Evolutionary conservation across 2,113 vertebrate species (phyloP).

Genomic region (Trinectes maculatus): DNA sequence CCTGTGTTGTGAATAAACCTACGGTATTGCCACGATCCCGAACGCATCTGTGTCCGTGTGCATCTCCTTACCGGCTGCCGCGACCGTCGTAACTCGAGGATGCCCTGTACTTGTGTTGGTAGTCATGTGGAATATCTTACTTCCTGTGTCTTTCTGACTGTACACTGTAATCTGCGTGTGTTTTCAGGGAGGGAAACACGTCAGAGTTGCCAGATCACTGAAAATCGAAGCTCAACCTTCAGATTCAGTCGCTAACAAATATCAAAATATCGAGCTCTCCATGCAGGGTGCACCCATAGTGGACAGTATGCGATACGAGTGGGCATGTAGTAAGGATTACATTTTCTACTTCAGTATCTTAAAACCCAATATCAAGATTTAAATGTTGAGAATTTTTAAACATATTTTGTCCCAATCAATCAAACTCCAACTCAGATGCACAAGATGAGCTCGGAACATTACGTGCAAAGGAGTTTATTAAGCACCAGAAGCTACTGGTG

Average conservation of each 20-base stretch:
- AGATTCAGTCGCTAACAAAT: not conserved
- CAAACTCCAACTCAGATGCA: no score
- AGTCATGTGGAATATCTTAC: not conserved
- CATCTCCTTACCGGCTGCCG: no score
- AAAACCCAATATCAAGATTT: no score
- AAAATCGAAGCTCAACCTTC: conserved; percentile 12
- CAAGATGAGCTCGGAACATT: not conserved
- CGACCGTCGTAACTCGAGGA: no score
- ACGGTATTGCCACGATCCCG: no score
- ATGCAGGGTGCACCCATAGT: rapidly evolving
- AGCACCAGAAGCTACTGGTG: no score
- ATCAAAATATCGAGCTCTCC: conserved; percentile 14
- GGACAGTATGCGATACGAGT: not conserved
- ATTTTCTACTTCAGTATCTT: not conserved
- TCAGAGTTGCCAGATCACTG: conserved; percentile 5
- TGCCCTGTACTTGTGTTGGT: no score
- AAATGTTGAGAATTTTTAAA: no score
- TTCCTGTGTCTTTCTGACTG: not conserved
- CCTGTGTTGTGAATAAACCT: no score
- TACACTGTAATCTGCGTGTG: not conserved
- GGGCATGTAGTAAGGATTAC: conserved; percentile 70
- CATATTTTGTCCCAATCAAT: no score
- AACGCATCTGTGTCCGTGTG: no score
- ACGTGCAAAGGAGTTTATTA: no score
- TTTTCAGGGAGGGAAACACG: conserved; percentile 49